A percentile compares a stretch with the other conserved stretches of the same genome.
phyloP scores from a whole-genome alignment of 1,140 invertebrate species.

The Samia ricini region DNA sequence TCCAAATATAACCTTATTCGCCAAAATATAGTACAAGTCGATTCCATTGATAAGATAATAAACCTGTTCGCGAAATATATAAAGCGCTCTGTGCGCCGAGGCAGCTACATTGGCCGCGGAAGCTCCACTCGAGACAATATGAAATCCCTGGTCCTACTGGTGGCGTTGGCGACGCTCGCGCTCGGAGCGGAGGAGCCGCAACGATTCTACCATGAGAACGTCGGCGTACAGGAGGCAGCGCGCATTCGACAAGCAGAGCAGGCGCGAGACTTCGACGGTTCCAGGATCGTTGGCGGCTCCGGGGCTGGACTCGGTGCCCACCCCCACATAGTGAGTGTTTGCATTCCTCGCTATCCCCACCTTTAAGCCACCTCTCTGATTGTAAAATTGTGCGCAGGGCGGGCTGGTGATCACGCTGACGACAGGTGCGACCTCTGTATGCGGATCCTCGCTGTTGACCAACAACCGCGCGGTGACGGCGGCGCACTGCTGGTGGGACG shows the following conservation, averaged over 20 bases:
- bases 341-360: constrained; percentile 9
- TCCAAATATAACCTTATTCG: neutral
- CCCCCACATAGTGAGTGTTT: constrained; percentile 24
- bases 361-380: neutral
- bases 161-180: neutral
- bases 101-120: neutral
- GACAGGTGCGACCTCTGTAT: constrained; percentile 27
- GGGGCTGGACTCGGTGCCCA: constrained; percentile 20
- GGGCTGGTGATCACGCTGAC: constrained; percentile 29
- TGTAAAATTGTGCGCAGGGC: constrained; percentile 14
- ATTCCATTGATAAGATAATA: neutral
- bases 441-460: constrained; percentile 32
- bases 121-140: neutral
- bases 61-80: neutral
- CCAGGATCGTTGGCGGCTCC: constrained; percentile 30
- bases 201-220: constrained; percentile 27
- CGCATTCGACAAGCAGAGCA: constrained; percentile 27
- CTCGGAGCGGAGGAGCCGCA: neutral
- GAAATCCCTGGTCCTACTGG: neutral
- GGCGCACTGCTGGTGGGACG: constrained; percentile 34
- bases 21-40: neutral
- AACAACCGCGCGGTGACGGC: constrained; percentile 31
- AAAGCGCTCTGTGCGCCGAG: neutral
- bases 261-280: constrained; percentile 27
- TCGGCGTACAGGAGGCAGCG: constrained; percentile 27